Evolutionary conservation across 30 jellyfish, hydroid and myxozoan species (phyloP), one percentile per base, ranked within the genome.

Genomic region (Aurelia sp.): DNA sequence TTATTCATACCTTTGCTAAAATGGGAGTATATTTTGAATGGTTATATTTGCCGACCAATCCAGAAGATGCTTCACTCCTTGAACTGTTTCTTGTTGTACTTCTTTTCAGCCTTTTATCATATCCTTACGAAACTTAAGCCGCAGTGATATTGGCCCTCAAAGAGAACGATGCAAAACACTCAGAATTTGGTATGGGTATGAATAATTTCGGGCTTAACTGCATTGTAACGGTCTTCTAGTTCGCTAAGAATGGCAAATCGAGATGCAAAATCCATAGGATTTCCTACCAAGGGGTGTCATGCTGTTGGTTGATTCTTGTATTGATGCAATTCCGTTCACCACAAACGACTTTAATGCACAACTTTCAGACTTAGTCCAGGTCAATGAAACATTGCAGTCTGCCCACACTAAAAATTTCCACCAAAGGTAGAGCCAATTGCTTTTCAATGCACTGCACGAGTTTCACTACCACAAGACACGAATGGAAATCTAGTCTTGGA

Each of bases 401-500:
- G 80, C 10, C 80, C 80, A 69, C 1, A 35, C 23, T 11, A 20
- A 48, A 48, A 1, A 41, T 76, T 76, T 59, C 17, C 62, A 21
- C 31, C 20, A 15, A 17, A 16, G 33, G 15, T 18, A 31, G 19
- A 12, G 13, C 61, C 17, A 53, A 60, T 0, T 27, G 50, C 22
- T 33, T 61, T 22, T 13, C 0, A 16, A 76, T 53, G 44, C 44
- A 74, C 18, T 74, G 51, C 41, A 23, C 1, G 21, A 74, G 72
- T 8, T 55, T 50, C 52, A 44, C 19, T 23, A 9, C 62, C 57
- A 76, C 20, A 11, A 33, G 4, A 20, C 61, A 30, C 9, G 76
- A 11, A 13, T 44, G 76, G 30, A 74, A 31, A 15, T 74, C 85
- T 10, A 74, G 59, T 15, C 75, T 37, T 16, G 85, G 85, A 74